Evolutionary conservation across 2,113 vertebrate species (phyloP), one percentile per base, ranked within the genome.

Genomic region (Sebastes schlegelii): DNA sequence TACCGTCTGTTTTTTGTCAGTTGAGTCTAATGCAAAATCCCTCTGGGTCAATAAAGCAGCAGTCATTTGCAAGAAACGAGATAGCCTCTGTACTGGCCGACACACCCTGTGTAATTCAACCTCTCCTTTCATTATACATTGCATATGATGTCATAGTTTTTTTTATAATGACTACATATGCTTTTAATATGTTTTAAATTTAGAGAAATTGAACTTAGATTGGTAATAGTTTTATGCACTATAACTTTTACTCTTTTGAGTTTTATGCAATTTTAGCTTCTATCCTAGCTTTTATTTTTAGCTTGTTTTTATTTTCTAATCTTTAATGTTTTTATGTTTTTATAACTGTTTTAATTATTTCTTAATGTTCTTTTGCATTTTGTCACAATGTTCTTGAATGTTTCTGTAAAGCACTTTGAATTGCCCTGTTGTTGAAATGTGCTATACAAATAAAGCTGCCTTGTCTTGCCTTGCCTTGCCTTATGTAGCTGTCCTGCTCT

Each of bases 11-110:
- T 58, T 72, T 79, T 6, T 75, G 23, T 73, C 68, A 23, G 23
- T 55, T 23, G 13, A 57, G 54, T 76, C 21, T 77, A 60, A 74
- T 84, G 75, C 55, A 79, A 67, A 78, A 72, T 52, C 54, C 48
- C 21, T 23, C n/a, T 13, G 43, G 74, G 49, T 79, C 45, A 64
- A 48, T 67, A 70, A 71, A 75, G 55, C 43, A 19, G 43, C 48
- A 9, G 57, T 75, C 42, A 58, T 80, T 80, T 67, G 43, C 26
- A 80, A 72, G 78, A 69, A 77, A 74, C 1, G 1, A 61, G 74
- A 79, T 76, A 79, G 42, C 57, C 0, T 26, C 19, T 23, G 9
- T 2, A 40, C 68, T 40, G 43, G 66, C 6, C 14, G 14, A 78
- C 55, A 83, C 55, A 64, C 82, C 62, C 83, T 9, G 14, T 11